A percentile compares a stretch with the other conserved stretches of the same genome.
phyloP scores from a whole-genome alignment of 2,797 vertebrate genomes.

The Rhodeus uyekii region DNA sequence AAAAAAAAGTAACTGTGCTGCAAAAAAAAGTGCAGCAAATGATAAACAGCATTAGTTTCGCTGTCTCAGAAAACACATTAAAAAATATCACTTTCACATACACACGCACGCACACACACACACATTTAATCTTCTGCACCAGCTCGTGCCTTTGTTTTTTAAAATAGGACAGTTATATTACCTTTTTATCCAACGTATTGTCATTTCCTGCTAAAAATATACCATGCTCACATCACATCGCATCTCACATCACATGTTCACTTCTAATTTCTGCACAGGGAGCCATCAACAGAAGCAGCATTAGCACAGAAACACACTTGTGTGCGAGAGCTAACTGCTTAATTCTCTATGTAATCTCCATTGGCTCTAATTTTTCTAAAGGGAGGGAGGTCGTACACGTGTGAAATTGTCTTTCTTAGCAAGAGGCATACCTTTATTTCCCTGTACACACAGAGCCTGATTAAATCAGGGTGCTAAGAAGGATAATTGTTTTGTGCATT shows the following conservation, averaged over 20 bases:
- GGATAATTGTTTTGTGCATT: conserved; percentile 53
- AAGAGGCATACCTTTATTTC: conserved; percentile 50
- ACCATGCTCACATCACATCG: not conserved
- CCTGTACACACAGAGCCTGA: conserved; percentile 45
- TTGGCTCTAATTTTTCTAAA: conserved; percentile 32
- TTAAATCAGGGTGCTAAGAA: conserved; percentile 53
- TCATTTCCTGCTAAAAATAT: not conserved
- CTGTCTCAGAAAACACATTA: not conserved
- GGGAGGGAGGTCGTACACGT: conserved; percentile 30
- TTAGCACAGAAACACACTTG: not conserved
- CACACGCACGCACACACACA: not conserved
- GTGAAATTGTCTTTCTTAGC: conserved; percentile 44
- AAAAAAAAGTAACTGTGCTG: not conserved
- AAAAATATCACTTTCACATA: not conserved
- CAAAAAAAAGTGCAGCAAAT: not conserved
- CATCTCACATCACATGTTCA: not conserved
- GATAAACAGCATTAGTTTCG: conserved; percentile 14
- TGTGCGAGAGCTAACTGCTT: conserved; percentile 23
- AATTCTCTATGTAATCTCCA: conserved; percentile 39
- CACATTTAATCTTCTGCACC: not conserved
- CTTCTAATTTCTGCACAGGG: not conserved
- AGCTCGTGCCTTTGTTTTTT: not conserved
- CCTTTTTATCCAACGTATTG: not conserved
- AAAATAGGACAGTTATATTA: not conserved
- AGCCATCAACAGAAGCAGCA: not conserved